phyloP scores from a whole-genome alignment of 2,888 invertebrate genomes.

The Epinotia nisella region DNA sequence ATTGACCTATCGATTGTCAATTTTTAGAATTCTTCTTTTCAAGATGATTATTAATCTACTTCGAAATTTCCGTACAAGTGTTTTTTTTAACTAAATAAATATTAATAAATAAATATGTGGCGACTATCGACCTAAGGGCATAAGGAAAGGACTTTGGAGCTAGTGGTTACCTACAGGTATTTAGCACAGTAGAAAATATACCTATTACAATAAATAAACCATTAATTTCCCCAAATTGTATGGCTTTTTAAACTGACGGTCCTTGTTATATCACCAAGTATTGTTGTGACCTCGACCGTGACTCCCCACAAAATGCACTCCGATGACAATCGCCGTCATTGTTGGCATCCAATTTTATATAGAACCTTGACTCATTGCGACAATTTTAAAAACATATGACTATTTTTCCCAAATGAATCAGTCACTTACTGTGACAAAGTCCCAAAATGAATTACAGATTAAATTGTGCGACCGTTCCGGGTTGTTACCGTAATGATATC shows the following conservation, averaged over 20 bases:
- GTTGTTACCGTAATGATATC: constrained; percentile 16
- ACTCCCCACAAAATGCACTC: constrained; percentile 27
- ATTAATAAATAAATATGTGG: too few species aligned
- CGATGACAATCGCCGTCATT: constrained; percentile 17
- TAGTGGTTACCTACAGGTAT: neutral
- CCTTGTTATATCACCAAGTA: constrained; percentile 4
- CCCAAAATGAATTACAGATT: neutral
- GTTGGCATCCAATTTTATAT: neutral
- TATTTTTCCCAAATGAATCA: neutral
- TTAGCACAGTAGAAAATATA: neutral
- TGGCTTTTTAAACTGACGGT: neutral
- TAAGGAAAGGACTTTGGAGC: too few species aligned
- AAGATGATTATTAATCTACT: too few species aligned
- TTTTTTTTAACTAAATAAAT: too few species aligned
- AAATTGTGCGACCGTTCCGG: constrained; percentile 21
- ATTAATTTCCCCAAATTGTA: neutral
- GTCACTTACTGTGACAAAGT: neutral
- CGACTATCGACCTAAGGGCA: too few species aligned
- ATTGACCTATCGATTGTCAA: too few species aligned
- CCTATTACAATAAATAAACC: neutral
- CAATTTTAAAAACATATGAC: neutral
- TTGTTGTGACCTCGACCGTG: constrained; percentile 9
- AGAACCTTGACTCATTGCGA: constrained; percentile 10
- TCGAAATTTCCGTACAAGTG: too few species aligned
- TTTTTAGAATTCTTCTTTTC: too few species aligned